A percentile compares a stretch with the other conserved stretches of the same genome.
Evolutionary conservation across 2,797 vertebrate genomes (phyloP).

Genomic region (Telmatherina bonti): DNA sequence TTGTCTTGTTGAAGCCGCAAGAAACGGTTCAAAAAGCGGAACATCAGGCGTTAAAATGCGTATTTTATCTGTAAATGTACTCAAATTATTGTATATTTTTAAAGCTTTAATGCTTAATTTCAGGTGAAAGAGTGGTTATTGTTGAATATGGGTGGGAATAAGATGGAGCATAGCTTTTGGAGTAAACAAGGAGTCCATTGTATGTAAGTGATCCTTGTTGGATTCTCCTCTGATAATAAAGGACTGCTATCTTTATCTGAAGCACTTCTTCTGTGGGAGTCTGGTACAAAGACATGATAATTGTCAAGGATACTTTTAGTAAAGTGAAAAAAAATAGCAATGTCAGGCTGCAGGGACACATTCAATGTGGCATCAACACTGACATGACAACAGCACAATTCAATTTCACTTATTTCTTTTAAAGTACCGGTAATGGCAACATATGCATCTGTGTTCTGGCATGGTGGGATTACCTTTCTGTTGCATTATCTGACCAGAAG

Average conservation of each 20-base stretch:
- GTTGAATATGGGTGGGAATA: slow-evolving; percentile 20
- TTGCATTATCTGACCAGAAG: slow-evolving; percentile 25
- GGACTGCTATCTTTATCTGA: slow-evolving; percentile 39
- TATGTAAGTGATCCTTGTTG: slow-evolving; percentile 41
- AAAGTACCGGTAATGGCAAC: not conserved
- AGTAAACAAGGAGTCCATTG: slow-evolving; percentile 69
- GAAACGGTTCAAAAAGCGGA: not conserved
- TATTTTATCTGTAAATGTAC: not conserved
- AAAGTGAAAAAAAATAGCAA: not conserved
- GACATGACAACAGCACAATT: not conserved
- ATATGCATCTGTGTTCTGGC: not conserved
- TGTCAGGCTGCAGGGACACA: not conserved
- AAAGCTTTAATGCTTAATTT: no score
- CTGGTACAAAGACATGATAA: slow-evolving; percentile 40
- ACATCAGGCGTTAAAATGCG: slow-evolving; percentile 34
- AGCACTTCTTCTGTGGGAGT: slow-evolving; percentile 27
- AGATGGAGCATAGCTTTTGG: slow-evolving; percentile 44
- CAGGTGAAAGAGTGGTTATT: not conserved
- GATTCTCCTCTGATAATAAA: slow-evolving; percentile 54
- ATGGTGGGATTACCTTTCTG: slow-evolving; percentile 35
- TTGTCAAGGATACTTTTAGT: slow-evolving; percentile 6
- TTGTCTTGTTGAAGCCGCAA: slow-evolving; percentile 9
- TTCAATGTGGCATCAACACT: no score
- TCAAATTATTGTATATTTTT: no score
- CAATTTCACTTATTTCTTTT: not conserved